Conservation (phyloP, 1,140 invertebrate genomes). For the Drosophila melanogaster region Release_6_plus_ISO1_MT NT_033779.5:21017001-21017500, state of each 20-base stretch:
- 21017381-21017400: not conserved
- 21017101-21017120: slow-evolving; percentile 27
- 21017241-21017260: slow-evolving; percentile 78
- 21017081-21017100: slow-evolving; percentile 23
- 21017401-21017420: not conserved
- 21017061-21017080: slow-evolving; percentile 22
- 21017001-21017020: slow-evolving; percentile 75
- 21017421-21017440: no score
- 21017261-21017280: slow-evolving; percentile 40
- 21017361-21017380: slow-evolving; percentile 38
- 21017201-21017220: slow-evolving; percentile 58
- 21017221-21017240: slow-evolving; percentile 66
- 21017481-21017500: slow-evolving; percentile 49
- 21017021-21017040: slow-evolving; percentile 79
- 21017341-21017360: slow-evolving; percentile 39
- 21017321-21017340: slow-evolving; percentile 37
- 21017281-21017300: slow-evolving; percentile 69
- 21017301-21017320: slow-evolving; percentile 34
- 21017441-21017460: slow-evolving; percentile 19
- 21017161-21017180: slow-evolving; percentile 10
- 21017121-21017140: slow-evolving; percentile 78
- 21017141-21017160: slow-evolving; percentile 58
- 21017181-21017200: slow-evolving; percentile 47
- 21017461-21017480: slow-evolving; percentile 34
- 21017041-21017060: slow-evolving; percentile 51